Base-by-base conservation (phyloP, 2,113 vertebrate species). In the Peucedramus taeniatus region DNA sequence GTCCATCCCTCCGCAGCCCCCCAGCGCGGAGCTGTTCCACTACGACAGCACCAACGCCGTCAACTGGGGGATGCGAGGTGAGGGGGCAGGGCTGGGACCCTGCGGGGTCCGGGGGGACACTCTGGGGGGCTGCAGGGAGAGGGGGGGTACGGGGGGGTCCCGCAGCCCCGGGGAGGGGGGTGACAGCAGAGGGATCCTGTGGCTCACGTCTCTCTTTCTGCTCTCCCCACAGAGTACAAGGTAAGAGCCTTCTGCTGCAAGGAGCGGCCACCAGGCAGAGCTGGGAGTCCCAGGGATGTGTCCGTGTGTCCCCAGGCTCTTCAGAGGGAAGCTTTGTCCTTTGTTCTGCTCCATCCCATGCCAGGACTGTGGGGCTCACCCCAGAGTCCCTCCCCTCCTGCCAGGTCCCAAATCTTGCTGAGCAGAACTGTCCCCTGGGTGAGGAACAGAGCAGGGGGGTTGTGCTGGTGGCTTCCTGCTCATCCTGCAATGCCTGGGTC, bases 61-160 rank as follows among this genome's bases (percentile, higher is more conserved):
- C 95, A 99, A 99, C 98, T 99, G 99, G 99, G 99, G 99, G 63
- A 99, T 98, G 98, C 98, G 98, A 99, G 99, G 99, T 99, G 95
- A 97, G 96, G 1, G 60, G 57, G 30, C 1, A 0, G 1, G 17
- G 56, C 45, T 24, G 49, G 47, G n/a, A 70, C 11, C 14, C 15
- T 24, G 15, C 15, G 5, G 72, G 44, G 19, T 0, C 20, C 54
- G 2, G 1, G 10, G 60, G 33, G 30, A 28, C n/a, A 4, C 9
- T 35, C 31, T 0, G 40, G 15, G 57, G 40, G 68, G n/a, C 31
- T 49, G 35, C 13, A 80, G 42, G 53, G 68, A 49, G 30, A 44
- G 21, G 4, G 30, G n/a, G 28, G 22, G 35, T 3, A 10, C 5
- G 17, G 21, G 22, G 14, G 40, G 26, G 28, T 28, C 33, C 69